Evolutionary conservation across 2,113 vertebrate genomes (phyloP), one percentile per base, ranked within the genome.

Genomic region (Tyto alba): DNA sequence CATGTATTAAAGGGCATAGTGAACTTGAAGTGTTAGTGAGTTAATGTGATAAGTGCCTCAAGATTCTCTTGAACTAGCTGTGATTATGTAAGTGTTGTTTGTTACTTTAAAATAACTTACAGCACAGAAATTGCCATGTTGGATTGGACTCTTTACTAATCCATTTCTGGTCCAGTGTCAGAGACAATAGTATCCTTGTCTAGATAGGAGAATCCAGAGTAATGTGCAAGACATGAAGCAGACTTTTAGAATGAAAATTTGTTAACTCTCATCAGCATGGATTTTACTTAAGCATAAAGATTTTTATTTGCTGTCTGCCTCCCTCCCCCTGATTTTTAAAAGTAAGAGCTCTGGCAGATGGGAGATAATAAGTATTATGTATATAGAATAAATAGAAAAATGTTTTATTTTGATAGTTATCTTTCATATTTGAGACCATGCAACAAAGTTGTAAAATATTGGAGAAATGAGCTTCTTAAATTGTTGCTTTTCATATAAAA

Each of bases 21-120:
- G 87, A 91, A 88, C 87, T 85, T 85, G 81, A 94, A 96, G 89
- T 88, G 66, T 89, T 92, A 77, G 67, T 45, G 66, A 94, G 89
- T 84, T 91, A 88, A 75, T 85, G 94, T 87, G 87, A 3, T 91
- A 75, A 95, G 52, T 90, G 93, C 89, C 89, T 85, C 60, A 23
- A 87, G 93, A 73, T 78, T 89, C 77, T 93, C 73, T 78, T 41
- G 77, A 78, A 41, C 88, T 57, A 43, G n/a, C 63, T 88, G 59
- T 57, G 90, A 48, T 94, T 92, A 80, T 4, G 0, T 85, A 93
- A 93, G 63, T 85, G 77, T 34, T 82, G 55, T 94, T 88, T 92
- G 68, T 92, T 95, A 53, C 87, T 95, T 89, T 56, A 90, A 94
- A 95, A 66, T 73, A 74, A 78, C 25, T 81, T 71, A 12, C 3